phyloP scores from a whole-genome alignment of 2,113 vertebrate genomes.

The Montifringilla adamsi region DNA sequence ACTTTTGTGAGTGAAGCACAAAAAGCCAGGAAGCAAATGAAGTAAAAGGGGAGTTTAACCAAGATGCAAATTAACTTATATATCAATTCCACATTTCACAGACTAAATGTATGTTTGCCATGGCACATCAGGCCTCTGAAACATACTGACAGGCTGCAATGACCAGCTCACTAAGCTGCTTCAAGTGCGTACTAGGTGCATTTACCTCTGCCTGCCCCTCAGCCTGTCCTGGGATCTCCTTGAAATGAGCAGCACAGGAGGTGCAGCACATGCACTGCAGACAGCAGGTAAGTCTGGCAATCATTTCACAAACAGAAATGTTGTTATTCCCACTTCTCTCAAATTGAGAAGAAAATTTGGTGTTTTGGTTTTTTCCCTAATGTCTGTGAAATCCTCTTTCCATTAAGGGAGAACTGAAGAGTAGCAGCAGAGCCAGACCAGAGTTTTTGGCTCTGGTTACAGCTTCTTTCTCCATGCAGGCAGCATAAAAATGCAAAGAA shows the following conservation, averaged over 20 bases:
- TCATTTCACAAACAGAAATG: background rate
- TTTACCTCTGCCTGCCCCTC: background rate
- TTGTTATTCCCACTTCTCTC: background rate
- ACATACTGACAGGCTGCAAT: background rate
- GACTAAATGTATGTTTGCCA: background rate
- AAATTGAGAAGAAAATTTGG: background rate
- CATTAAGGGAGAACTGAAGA: background rate
- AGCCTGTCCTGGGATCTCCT: background rate
- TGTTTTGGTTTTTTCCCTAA: background rate
- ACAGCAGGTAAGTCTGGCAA: background rate
- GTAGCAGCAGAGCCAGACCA: background rate
- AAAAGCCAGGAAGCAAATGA: background rate
- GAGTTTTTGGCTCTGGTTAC: background rate
- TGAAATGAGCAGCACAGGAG: background rate
- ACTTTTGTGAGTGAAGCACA: background rate
- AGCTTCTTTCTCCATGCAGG: background rate
- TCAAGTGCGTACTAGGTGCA: background rate
- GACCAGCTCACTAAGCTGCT: background rate
- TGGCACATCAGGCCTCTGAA: background rate
- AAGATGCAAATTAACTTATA: background rate
- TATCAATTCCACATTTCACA: background rate
- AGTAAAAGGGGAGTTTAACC: background rate
- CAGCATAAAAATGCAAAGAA: background rate
- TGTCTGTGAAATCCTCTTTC: background rate
- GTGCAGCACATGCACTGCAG: accelerated